Base-by-base conservation (phyloP, 2,888 invertebrate genomes). In the Synanthedon andrenaeformis region DNA sequence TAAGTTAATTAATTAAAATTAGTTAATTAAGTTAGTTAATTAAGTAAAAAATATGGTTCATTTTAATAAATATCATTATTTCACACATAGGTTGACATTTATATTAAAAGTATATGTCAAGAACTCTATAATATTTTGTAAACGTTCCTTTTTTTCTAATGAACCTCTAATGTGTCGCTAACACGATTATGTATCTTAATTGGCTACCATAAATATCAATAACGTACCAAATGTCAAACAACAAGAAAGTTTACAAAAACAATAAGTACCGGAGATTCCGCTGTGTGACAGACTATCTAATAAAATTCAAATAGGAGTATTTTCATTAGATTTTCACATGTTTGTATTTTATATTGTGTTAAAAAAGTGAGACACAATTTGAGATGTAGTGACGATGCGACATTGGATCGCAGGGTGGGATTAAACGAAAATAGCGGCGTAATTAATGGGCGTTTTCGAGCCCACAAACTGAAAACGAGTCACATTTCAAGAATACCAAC, bases 361-460 rank as follows among this genome's bases (percentile, higher is more conserved):
- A 19, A 49, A 49, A 49, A 49, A 45, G 45, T 49, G 49, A 56
- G 62, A 60, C 61, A 61, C 68, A 67, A 70, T 72, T 69, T 35
- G 35, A 35, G 65, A 70, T 65, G 71, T 66, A 66, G 72, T 79
- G 79, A 76, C 72, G 71, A 72, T 65, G 64, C 74, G 77, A 74
- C 74, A 73, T 70, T 67, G 61, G 65, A 69, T 76, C 72, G 74
- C 76, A 69, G 75, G 75, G 76, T 75, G 64, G 82, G 84, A 85
- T 85, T 83, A 80, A 70, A 79, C 83, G 58, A 70, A 84, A 86
- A 86, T 85, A 86, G 78, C 77, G 57, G 62, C 51, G 68, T 80
- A 82, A 84, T 82, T 82, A 82, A 84, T 83, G 76, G 72, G 63
- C 70, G 74, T 72, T 72, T 72, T 62, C 68, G 74, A 76, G 70